phyloP scores from a whole-genome alignment of 1,140 invertebrate species.

The Brevipalpus yothersi region DNA sequence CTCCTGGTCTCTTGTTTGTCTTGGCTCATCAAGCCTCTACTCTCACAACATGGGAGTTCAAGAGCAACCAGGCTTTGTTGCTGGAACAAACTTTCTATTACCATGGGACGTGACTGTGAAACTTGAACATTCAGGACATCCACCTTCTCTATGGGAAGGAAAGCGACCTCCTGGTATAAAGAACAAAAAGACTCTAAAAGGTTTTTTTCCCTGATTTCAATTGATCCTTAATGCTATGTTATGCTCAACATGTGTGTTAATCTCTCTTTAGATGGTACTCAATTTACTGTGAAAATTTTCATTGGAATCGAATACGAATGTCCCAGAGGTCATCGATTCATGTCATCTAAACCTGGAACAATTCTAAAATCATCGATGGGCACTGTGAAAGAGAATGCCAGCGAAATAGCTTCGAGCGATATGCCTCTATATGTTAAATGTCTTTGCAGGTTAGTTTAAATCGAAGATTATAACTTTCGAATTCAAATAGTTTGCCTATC shows the following conservation, averaged over 20 bases:
- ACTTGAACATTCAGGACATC: slow-evolving; percentile 16
- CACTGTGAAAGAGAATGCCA: slow-evolving; percentile 40
- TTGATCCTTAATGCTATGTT: neutral
- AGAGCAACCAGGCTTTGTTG: slow-evolving; percentile 53
- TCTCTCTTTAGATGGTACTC: slow-evolving; percentile 19
- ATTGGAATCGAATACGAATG: slow-evolving; percentile 94
- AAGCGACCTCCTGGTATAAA: slow-evolving; percentile 17
- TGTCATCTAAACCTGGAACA: slow-evolving; percentile 65
- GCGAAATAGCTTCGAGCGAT: slow-evolving; percentile 49
- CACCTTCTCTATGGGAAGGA: slow-evolving; percentile 15
- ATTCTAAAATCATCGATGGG: slow-evolving; percentile 33
- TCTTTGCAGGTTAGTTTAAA: slow-evolving; percentile 38
- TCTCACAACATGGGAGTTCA: slow-evolving; percentile 44
- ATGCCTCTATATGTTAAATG: slow-evolving; percentile 78
- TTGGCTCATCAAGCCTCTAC: slow-evolving; percentile 70
- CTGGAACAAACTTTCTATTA: slow-evolving; percentile 64
- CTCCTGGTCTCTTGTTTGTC: slow-evolving; percentile 71
- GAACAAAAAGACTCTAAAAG: slow-evolving; percentile 14
- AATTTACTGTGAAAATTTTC: slow-evolving; percentile 73
- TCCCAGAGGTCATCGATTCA: slow-evolving; percentile 75
- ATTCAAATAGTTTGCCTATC: neutral
- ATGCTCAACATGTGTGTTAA: neutral
- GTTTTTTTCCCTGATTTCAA: neutral
- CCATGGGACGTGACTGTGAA: slow-evolving; percentile 80
- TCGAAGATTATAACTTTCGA: neutral